Percentiles rank a stretch among this genome's conserved stretches.
Conservation (phyloP, 2,888 invertebrate genomes). For the Drosophila mettleri region DNA sequence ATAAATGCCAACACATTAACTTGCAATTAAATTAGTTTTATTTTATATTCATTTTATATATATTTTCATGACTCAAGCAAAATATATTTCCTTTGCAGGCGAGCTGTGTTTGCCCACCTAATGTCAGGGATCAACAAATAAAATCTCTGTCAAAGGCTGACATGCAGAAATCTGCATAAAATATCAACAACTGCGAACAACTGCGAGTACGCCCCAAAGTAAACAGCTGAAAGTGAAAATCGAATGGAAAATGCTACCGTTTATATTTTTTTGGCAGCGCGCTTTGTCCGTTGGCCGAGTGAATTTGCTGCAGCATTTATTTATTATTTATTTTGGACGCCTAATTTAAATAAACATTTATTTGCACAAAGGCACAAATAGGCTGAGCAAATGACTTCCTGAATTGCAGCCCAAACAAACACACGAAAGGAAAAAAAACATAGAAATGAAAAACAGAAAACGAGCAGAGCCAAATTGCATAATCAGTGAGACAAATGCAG, state of each 20-base stretch:
- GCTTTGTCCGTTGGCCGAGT: constrained; percentile 12
- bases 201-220: constrained; percentile 41
- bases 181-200: constrained; percentile 45
- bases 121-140: constrained; percentile 28
- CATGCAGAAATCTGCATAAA: constrained; percentile 61
- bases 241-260: constrained; percentile 67
- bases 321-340: constrained; percentile 57
- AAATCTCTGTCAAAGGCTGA: constrained; percentile 32
- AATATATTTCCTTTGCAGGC: constrained; percentile 1
- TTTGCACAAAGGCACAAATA: constrained; percentile 74
- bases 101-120: constrained; percentile 12
- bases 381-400: constrained; percentile 77
- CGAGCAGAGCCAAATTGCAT: constrained; percentile 61
- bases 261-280: constrained; percentile 41
- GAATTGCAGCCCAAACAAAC: constrained; percentile 50
- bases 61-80: neutral
- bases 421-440: constrained; percentile 14
- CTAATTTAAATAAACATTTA: constrained; percentile 81
- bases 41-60: neutral
- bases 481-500: constrained; percentile 73
- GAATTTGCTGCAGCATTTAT: constrained; percentile 31
- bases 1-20: neutral
- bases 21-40: neutral
- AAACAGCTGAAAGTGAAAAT: constrained; percentile 64
- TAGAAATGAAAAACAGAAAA: constrained; percentile 1